Percentiles rank a stretch among this genome's conserved stretches.
phyloP scores from a whole-genome alignment of 35 echinoderm and acorn worm genomes.

The Ophioderma brevispina region DNA sequence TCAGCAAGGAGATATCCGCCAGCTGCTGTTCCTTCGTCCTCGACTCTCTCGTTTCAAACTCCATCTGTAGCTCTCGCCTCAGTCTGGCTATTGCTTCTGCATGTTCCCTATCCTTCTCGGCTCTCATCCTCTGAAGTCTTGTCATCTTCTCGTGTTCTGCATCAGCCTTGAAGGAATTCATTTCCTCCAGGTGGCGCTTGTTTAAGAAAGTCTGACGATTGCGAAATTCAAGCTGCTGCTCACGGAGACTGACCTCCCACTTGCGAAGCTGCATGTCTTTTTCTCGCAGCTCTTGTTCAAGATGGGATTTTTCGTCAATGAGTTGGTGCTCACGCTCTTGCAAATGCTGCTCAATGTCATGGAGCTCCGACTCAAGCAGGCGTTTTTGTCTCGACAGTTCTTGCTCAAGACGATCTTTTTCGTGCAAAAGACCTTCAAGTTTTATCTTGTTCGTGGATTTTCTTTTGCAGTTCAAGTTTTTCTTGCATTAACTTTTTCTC shows the following conservation, averaged over 20 bases:
- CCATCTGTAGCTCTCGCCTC: conserved; percentile 67
- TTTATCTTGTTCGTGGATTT: conserved; percentile 73
- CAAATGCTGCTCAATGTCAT: conserved; percentile 83
- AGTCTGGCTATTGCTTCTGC: conserved; percentile 89
- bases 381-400: conserved; percentile 89
- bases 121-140: conserved; percentile 65
- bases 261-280: conserved; percentile 79
- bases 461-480: conserved; percentile 70
- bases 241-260: conserved; percentile 77
- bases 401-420: conserved; percentile 93
- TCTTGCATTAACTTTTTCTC: conserved; percentile 73
- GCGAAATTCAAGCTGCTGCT: conserved; percentile 80
- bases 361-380: conserved; percentile 73
- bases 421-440: conserved; percentile 76
- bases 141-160: conserved; percentile 43
- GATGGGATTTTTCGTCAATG: conserved; percentile 69
- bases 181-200: conserved; percentile 51
- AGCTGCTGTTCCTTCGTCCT: conserved; percentile 66
- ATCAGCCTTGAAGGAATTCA: conserved; percentile 47
- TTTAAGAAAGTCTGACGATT: conserved; percentile 72
- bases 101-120: conserved; percentile 80
- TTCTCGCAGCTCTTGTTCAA: conserved; percentile 79
- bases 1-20: conserved; percentile 80
- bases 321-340: conserved; percentile 72
- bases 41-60: conserved; percentile 56